phyloP scores from a whole-genome alignment of 1,140 invertebrate species.

The Scaptomyza hsui region DNA sequence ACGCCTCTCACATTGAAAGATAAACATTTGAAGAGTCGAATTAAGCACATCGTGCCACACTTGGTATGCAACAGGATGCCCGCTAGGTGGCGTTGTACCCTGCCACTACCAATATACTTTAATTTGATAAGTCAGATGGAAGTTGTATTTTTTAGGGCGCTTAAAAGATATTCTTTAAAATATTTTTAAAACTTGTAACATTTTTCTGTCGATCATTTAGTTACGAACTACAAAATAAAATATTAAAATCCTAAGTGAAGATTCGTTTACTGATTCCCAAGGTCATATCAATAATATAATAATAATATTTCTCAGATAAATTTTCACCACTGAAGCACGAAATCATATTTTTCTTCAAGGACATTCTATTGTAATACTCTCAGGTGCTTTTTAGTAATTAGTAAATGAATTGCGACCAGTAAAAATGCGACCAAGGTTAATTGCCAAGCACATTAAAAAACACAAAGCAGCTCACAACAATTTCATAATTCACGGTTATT shows the following conservation, averaged over 20 bases:
- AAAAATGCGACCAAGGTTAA: constrained; percentile 71
- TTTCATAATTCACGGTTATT: constrained; percentile 72
- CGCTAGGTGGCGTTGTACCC: constrained; percentile 24
- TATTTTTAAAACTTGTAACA: too few relatives aligned
- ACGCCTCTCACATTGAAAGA: constrained; percentile 68
- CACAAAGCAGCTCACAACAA: constrained; percentile 29
- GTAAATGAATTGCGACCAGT: constrained; percentile 36
- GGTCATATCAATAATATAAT: background rate
- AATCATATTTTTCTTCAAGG: constrained; percentile 6
- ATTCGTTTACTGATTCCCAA: background rate
- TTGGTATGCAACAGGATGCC: constrained; percentile 71
- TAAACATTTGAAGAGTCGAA: constrained; percentile 61
- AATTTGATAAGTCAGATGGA: background rate
- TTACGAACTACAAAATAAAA: too few relatives aligned
- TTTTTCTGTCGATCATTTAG: too few relatives aligned
- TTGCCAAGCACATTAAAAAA: constrained; percentile 58
- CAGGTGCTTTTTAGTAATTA: constrained; percentile 37
- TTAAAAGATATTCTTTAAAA: background rate
- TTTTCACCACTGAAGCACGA: background rate
- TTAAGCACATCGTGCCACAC: constrained; percentile 38
- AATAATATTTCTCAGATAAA: background rate
- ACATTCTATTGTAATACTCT: background rate
- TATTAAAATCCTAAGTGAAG: too few relatives aligned
- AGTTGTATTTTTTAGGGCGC: background rate
- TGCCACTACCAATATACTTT: background rate